These are phyloP conservation scores for Magallana gigas DNA, from an alignment of 1,140 invertebrate species.

Conservation along the genomic window DNA sequence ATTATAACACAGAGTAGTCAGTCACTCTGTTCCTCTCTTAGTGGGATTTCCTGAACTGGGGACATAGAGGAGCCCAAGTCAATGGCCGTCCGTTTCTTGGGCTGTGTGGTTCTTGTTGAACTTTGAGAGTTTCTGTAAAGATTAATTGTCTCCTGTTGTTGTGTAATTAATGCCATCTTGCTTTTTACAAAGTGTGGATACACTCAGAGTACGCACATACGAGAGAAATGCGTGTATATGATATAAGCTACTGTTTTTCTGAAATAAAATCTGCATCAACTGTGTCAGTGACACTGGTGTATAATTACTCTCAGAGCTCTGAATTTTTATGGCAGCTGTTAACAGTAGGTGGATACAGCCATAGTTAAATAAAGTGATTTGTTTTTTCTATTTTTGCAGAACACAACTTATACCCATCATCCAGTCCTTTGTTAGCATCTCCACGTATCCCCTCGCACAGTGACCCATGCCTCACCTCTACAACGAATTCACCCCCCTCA, in stretches of 20 bases:
- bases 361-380: neutral
- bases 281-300: neutral
- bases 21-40: neutral
- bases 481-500: slow-evolving; percentile 64
- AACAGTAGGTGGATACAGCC: neutral
- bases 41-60: slow-evolving; percentile 12
- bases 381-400: slow-evolving; percentile 55
- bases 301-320: neutral
- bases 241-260: neutral
- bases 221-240: neutral
- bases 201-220: neutral
- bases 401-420: slow-evolving; percentile 54
- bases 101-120: slow-evolving; percentile 22
- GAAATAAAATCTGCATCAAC: slow-evolving; percentile 12
- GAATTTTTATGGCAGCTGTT: neutral
- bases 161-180: slow-evolving; percentile 9
- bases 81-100: slow-evolving; percentile 6
- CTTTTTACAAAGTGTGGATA: neutral
- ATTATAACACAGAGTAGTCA: neutral
- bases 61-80: slow-evolving; percentile 4
- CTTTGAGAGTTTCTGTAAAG: slow-evolving; percentile 33
- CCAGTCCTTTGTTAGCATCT: slow-evolving; percentile 56
- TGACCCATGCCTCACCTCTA: slow-evolving; percentile 47
- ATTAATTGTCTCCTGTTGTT: slow-evolving; percentile 31
- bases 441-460: slow-evolving; percentile 35